Evolutionary conservation across 2,888 invertebrate genomes (phyloP).

Genomic region (Spodoptera littoralis): DNA sequence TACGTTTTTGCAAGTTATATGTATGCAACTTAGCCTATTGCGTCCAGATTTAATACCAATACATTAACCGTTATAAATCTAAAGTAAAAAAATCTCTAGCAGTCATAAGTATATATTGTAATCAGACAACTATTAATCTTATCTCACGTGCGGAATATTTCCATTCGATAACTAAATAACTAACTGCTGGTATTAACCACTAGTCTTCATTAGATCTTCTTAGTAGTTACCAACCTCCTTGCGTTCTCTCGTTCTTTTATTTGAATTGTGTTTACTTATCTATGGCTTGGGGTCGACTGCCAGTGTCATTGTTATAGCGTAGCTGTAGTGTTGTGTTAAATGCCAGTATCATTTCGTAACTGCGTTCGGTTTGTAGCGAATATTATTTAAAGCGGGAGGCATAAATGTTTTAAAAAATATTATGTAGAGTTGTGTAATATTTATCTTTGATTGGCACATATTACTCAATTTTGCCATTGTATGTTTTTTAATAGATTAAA

Average conservation of each 20-base stretch:
- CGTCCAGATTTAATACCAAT: not conserved
- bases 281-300: not conserved
- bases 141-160: conserved; percentile 54
- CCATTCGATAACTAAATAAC: conserved; percentile 46
- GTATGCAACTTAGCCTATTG: too few species aligned
- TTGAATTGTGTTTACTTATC: not conserved
- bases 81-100: conserved; percentile 8
- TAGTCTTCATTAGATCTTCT: conserved; percentile 15
- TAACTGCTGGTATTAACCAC: conserved; percentile 15
- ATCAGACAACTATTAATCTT: conserved; percentile 52
- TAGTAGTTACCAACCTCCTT: conserved; percentile 11
- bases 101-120: conserved; percentile 20
- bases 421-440: too few species aligned
- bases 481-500: not conserved
- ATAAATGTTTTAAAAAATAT: not conserved
- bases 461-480: not conserved
- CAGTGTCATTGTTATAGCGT: conserved; percentile 1
- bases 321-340: not conserved
- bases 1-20: too few species aligned
- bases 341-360: conserved; percentile 22
- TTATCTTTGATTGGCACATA: too few species aligned
- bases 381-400: conserved; percentile 6
- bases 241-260: not conserved
- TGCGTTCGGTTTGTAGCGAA: conserved; percentile 4
- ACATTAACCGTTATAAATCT: not conserved